Evolutionary conservation across 1,140 invertebrate species (phyloP).

Genomic region (Stegodyphus dumicola): DNA sequence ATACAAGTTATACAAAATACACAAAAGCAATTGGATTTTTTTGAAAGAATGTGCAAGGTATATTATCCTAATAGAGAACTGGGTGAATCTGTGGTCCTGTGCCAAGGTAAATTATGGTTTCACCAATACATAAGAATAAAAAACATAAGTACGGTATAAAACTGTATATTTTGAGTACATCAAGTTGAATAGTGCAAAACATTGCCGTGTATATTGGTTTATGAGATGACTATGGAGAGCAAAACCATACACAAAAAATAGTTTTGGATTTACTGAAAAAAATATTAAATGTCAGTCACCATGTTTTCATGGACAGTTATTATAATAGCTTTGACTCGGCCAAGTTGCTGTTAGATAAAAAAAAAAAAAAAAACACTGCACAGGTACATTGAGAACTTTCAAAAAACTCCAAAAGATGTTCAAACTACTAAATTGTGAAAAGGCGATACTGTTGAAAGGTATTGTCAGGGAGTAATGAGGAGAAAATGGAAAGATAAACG

Average conservation of each 20-base stretch:
- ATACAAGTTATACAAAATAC: too few species aligned
- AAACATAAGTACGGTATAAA: conserved; percentile 4
- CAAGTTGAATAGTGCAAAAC: conserved; percentile 25
- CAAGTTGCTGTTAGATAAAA: conserved; percentile 32
- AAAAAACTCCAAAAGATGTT: conserved; percentile 17
- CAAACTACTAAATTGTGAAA: conserved; percentile 15
- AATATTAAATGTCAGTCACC: conserved; percentile 24
- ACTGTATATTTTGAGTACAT: conserved; percentile 1
- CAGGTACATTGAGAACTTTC: conserved; percentile 7
- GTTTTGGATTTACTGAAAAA: conserved; percentile 20
- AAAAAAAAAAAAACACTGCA: conserved; percentile 36
- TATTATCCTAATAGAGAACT: background rate
- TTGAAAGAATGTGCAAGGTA: background rate
- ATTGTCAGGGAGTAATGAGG: conserved; percentile 18
- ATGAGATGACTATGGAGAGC: background rate
- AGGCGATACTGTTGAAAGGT: conserved; percentile 6
- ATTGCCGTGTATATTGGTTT: conserved; percentile 10
- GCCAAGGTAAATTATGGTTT: conserved; percentile 12
- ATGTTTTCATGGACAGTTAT: conserved; percentile 34
- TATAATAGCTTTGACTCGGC: conserved; percentile 28
- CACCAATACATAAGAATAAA: conserved; percentile 16
- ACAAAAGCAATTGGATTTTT: too few species aligned
- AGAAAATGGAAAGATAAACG: too few species aligned
- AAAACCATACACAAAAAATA: conserved; percentile 11
- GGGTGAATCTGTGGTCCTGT: background rate